A percentile compares a stretch with the other conserved stretches of the same genome.
These are phyloP conservation scores for Hartigia nigra DNA, from an alignment of 2,888 invertebrate species.

Conservation along the genomic window DNA sequence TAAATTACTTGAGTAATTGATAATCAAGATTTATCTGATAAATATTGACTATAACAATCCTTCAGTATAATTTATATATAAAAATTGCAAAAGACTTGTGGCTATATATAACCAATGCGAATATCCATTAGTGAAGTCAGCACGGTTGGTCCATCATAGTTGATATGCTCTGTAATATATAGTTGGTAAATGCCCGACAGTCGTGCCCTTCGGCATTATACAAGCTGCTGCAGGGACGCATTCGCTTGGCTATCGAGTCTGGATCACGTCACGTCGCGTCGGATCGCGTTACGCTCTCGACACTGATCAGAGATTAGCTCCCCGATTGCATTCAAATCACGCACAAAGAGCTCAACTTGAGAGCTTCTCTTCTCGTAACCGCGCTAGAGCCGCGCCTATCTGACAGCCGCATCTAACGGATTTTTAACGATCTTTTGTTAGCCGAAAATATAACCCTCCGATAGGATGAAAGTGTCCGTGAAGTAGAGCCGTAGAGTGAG, in stretches of 20 bases:
- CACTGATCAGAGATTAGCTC: conserved; percentile 65
- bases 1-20: not conserved
- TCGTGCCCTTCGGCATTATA: conserved; percentile 3
- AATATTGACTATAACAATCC: not conserved
- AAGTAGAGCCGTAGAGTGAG: conserved; percentile 21
- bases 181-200: conserved; percentile 18
- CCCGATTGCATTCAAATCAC: conserved; percentile 64
- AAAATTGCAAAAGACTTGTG: not conserved
- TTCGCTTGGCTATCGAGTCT: conserved; percentile 56
- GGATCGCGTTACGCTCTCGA: conserved; percentile 64
- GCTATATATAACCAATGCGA: not conserved
- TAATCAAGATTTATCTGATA: not conserved
- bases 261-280: conserved; percentile 62
- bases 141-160: not conserved
- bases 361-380: conserved; percentile 43
- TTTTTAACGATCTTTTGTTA: conserved; percentile 64
- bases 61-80: not conserved
- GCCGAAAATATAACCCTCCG: conserved; percentile 35
- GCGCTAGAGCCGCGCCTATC: conserved; percentile 52
- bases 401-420: conserved; percentile 63
- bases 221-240: conserved; percentile 40
- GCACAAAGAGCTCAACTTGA: conserved; percentile 60
- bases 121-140: not conserved
- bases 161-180: not conserved
- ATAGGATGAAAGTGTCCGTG: conserved; percentile 20